These are phyloP conservation scores for Drosophila lowei DNA, from an alignment of 1,140 invertebrate species.

Conservation along the genomic window DNA sequence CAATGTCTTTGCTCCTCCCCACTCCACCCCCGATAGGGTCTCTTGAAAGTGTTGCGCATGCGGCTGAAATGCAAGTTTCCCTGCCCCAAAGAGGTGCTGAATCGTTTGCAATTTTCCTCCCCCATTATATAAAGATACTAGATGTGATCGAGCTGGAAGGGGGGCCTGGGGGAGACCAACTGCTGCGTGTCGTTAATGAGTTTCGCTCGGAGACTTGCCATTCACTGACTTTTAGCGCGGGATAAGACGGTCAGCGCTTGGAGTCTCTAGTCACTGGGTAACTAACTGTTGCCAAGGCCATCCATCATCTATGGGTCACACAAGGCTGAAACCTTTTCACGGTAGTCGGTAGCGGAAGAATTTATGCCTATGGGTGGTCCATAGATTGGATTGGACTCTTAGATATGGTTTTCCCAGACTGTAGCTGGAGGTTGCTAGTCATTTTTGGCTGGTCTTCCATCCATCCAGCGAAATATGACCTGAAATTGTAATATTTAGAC, in stretches of 20 bases:
- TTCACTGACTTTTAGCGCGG: conserved; percentile 29
- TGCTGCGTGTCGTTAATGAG: conserved; percentile 70
- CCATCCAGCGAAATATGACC: too few relatives aligned
- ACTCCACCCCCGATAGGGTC: conserved; percentile 1
- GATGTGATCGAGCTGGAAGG: neutral
- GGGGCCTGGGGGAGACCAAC: conserved; percentile 8
- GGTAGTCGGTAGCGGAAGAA: too few relatives aligned
- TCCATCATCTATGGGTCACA: too few relatives aligned
- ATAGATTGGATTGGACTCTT: too few relatives aligned
- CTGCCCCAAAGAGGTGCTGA: conserved; percentile 7
- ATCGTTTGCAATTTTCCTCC: conserved; percentile 9
- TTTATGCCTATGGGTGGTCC: too few relatives aligned
- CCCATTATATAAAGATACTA: neutral
- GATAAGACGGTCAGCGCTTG: neutral
- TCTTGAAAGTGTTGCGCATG: conserved; percentile 12
- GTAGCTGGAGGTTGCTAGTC: too few relatives aligned
- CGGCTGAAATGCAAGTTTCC: neutral
- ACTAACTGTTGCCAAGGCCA: conserved; percentile 38
- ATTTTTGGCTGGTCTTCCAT: too few relatives aligned
- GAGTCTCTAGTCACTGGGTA: conserved; percentile 7
- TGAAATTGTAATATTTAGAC: too few relatives aligned
- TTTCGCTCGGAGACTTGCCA: conserved; percentile 12
- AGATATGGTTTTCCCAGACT: too few relatives aligned
- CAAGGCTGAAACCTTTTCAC: too few relatives aligned
- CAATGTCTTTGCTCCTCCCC: conserved; percentile 6